Evolutionary conservation across 2,888 invertebrate species (phyloP).

Genomic region (Nemapogon koenigi): DNA sequence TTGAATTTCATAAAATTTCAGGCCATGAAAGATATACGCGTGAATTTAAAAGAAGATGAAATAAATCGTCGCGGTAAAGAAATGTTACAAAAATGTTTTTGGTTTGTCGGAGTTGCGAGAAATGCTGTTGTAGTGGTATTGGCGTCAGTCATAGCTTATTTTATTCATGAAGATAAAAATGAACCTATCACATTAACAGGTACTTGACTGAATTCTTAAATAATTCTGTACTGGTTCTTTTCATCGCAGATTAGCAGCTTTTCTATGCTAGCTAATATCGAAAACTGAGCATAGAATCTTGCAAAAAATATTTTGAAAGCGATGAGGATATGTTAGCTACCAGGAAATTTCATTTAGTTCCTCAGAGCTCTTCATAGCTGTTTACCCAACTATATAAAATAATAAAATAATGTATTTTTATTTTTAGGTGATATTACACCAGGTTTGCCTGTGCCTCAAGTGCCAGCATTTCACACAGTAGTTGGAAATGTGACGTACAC

Average conservation of each 20-base stretch:
- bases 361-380: too few species aligned
- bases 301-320: too few species aligned
- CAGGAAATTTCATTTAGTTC: too few species aligned
- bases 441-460: slow-evolving; percentile 63
- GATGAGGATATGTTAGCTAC: too few species aligned
- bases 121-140: slow-evolving; percentile 74
- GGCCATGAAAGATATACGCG: slow-evolving; percentile 65
- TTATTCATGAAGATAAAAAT: slow-evolving; percentile 46
- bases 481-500: slow-evolving; percentile 53
- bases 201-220: too few species aligned
- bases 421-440: slow-evolving; percentile 65
- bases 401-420: too few species aligned
- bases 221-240: too few species aligned
- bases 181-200: slow-evolving; percentile 68
- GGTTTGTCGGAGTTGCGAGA: slow-evolving; percentile 71
- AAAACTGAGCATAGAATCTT: too few species aligned
- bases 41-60: slow-evolving; percentile 34
- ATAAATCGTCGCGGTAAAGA: slow-evolving; percentile 30
- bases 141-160: slow-evolving; percentile 63
- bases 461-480: slow-evolving; percentile 57
- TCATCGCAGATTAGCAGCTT: too few species aligned
- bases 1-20: too few species aligned
- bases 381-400: too few species aligned
- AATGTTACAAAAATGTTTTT: slow-evolving; percentile 52
- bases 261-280: too few species aligned